Conservation (phyloP, 2,888 invertebrate species). For the Phengaris arion region DNA sequence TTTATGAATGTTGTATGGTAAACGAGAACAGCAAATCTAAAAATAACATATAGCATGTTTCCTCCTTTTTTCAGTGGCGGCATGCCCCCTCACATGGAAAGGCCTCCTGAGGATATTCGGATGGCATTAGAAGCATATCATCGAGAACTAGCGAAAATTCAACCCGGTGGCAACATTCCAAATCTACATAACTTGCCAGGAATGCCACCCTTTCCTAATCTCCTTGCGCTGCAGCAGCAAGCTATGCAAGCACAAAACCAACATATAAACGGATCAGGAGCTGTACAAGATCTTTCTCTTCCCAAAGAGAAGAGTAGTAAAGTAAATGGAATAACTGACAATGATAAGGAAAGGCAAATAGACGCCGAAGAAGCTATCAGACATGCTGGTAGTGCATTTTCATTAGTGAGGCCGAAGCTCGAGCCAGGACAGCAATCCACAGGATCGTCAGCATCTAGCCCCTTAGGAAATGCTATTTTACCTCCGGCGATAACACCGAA, state of each 20-base stretch:
- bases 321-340: constrained; percentile 83
- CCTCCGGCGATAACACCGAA: constrained; percentile 90
- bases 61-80: constrained; percentile 91
- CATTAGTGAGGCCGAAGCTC: constrained; percentile 90
- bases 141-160: constrained; percentile 94
- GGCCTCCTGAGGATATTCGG: constrained; percentile 90
- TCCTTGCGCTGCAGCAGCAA: constrained; percentile 88
- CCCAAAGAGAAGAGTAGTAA: constrained; percentile 86
- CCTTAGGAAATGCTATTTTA: constrained; percentile 90
- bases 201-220: constrained; percentile 81
- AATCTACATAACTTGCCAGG: constrained; percentile 73
- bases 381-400: constrained; percentile 91
- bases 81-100: constrained; percentile 80
- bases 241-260: constrained; percentile 73
- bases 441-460: constrained; percentile 90
- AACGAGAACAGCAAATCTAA: constrained; percentile 74
- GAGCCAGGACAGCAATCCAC: constrained; percentile 87
- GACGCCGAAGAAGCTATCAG: constrained; percentile 84
- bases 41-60: constrained; percentile 86
- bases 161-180: constrained; percentile 82
- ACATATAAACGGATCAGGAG: constrained; percentile 82
- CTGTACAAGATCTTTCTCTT: constrained; percentile 91
- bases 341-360: constrained; percentile 82
- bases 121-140: constrained; percentile 95
- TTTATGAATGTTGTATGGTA: constrained; percentile 23